These are phyloP conservation scores for Drosophila melanogaster DNA, from an alignment of 1,140 invertebrate genomes.

Conservation along the genomic window Release_6_plus_ISO1_MT NT_033777.3:24280501-24281000, in stretches of 20 bases:
- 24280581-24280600: too few relatives aligned
- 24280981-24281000: slow-evolving; percentile 59
- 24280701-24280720: slow-evolving; percentile 44
- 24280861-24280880: slow-evolving; percentile 51
- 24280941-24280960: slow-evolving; percentile 60
- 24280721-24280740: slow-evolving; percentile 34
- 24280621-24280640: not conserved
- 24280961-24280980: slow-evolving; percentile 61
- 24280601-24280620: not conserved
- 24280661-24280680: slow-evolving; percentile 45
- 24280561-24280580: not conserved
- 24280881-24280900: slow-evolving; percentile 42
- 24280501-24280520: slow-evolving; percentile 5
- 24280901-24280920: not conserved
- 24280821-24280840: slow-evolving; percentile 66
- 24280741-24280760: slow-evolving; percentile 22
- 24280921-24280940: not conserved
- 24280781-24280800: slow-evolving; percentile 61
- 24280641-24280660: slow-evolving; percentile 50
- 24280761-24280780: slow-evolving; percentile 65
- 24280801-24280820: slow-evolving; percentile 27
- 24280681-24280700: slow-evolving; percentile 45
- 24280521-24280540: slow-evolving; percentile 5
- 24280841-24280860: slow-evolving; percentile 70
- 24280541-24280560: slow-evolving; percentile 3